These are phyloP conservation scores for Orchestia grillus DNA, from an alignment of 1,140 invertebrate species.

Conservation along the genomic window DNA sequence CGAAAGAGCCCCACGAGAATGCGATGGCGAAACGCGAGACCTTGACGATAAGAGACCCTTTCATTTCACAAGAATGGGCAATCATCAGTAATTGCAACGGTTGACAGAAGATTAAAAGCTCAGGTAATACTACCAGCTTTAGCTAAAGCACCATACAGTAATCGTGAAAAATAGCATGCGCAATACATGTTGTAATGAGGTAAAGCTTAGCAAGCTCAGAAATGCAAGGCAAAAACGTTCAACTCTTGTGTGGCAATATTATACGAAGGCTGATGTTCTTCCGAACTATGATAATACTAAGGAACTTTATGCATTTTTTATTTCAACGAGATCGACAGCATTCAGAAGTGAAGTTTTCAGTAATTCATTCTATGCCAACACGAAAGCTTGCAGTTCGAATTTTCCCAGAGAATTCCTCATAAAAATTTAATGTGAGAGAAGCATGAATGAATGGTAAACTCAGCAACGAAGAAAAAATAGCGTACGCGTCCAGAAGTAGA, in stretches of 20 bases:
- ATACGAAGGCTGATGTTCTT: neutral
- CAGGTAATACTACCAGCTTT: neutral
- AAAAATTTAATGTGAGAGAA: too few species aligned
- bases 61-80: constrained; percentile 26
- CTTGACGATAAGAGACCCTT: constrained; percentile 2
- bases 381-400: too few species aligned
- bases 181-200: neutral
- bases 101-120: constrained; percentile 1
- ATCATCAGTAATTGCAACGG: neutral
- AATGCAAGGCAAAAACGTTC: neutral
- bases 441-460: too few species aligned
- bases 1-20: neutral
- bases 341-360: neutral
- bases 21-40: neutral
- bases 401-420: too few species aligned
- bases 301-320: neutral
- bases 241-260: neutral
- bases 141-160: neutral
- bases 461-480: neutral
- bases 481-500: neutral
- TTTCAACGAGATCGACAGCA: neutral
- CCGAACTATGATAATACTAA: neutral
- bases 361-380: neutral
- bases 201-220: neutral
- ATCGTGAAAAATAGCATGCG: neutral